Percentiles rank a stretch among this genome's conserved stretches.
phyloP scores from a whole-genome alignment of 2,888 invertebrate species.

The Pheosia tremula region DNA sequence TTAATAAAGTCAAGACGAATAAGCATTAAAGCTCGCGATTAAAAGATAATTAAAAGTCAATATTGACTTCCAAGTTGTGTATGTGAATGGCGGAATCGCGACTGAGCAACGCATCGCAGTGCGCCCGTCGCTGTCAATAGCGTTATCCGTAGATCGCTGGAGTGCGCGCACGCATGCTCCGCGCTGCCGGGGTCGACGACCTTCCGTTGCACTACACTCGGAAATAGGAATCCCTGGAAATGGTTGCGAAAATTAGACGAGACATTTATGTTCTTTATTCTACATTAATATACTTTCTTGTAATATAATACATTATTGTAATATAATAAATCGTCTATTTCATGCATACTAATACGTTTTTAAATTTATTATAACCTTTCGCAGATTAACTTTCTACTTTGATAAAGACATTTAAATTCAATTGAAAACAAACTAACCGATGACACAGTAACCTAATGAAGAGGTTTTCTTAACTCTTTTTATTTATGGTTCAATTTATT shows the following conservation, averaged over 20 bases:
- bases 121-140: constrained; percentile 56
- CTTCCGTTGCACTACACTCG: constrained; percentile 45
- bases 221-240: constrained; percentile 51
- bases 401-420: background rate
- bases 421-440: background rate
- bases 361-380: background rate
- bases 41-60: background rate
- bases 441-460: constrained; percentile 2
- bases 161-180: constrained; percentile 64
- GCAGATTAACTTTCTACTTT: constrained; percentile 1
- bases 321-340: background rate
- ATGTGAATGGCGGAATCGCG: constrained; percentile 41
- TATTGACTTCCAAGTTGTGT: constrained; percentile 35
- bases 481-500: background rate
- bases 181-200: constrained; percentile 71
- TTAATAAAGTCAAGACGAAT: too few relatives aligned
- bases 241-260: constrained; percentile 32
- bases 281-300: background rate
- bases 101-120: constrained; percentile 37
- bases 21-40: background rate
- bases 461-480: constrained; percentile 2
- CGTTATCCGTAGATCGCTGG: constrained; percentile 67
- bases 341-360: background rate
- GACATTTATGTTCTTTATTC: background rate
- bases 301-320: background rate